Base-by-base conservation (phyloP, 2,888 invertebrate genomes). In the Noctuana brunneofusca region DNA sequence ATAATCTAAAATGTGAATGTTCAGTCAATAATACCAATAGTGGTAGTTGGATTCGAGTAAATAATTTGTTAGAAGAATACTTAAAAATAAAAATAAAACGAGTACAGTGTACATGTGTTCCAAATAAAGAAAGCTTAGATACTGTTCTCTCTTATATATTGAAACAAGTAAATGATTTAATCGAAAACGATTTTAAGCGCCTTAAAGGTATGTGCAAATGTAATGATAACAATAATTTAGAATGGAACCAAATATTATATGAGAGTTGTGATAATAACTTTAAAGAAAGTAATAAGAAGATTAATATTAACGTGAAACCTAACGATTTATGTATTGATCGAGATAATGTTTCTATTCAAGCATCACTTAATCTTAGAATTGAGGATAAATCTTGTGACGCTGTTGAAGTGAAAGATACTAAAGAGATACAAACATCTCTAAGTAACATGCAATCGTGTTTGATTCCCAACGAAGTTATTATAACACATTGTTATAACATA, bases 31-130 rank as follows among this genome's bases (percentile, higher is more conserved):
- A 67, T 18, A 20, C 64, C 63, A 67, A 66, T 16, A 72, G 78
- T 60, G 83, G 78, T n/a, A 87, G 81, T 71, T 90, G 88, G 87
- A 80, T 81, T 16, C 80, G 89, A 69, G 89, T 87, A 1, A 86
- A 86, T 64, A 78, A 76, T 49, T 74, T 91, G 68, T 72, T 91
- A 58, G 83, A 87, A 75, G 91, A 91, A 74, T 91, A 90, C 75
- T 75, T 91, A 48, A 87, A 84, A 75, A 75, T 79, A 0, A 91
- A 91, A 85, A 81, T 91, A 20, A 80, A 84, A 65, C 81, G 80
- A 50, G 81, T 83, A 11, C 78, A 86, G 65, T 88, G 88, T 69
- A 66, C 74, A 32, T 87, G 87, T 71, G 62, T 71, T 50, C 60
- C 73, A 5, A 67, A 68, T 48, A 72, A 75, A 16, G 68, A 77